Base-by-base conservation (phyloP, 2,797 vertebrate species). In the Trachops cirrhosus region DNA sequence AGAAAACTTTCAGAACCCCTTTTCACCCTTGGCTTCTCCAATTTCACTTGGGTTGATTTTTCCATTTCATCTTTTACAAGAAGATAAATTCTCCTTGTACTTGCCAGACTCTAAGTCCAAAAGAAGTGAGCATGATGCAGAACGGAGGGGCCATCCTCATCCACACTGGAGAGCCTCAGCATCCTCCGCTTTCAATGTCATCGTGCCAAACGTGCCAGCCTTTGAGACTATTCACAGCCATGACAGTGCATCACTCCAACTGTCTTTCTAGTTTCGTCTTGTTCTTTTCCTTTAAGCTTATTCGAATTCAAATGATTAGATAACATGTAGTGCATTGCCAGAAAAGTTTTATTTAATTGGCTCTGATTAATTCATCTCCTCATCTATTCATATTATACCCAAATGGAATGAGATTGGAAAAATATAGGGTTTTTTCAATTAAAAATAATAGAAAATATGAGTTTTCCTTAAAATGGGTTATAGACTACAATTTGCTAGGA, bases 21-120 rank as follows among this genome's bases (percentile, higher is more conserved):
- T 71, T 34, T 54, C 22, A 59, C 34, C 2, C 22, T 54, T 6
- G 24, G 32, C 32, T 91, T 90, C 46, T 62, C 41, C 41, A 64
- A 26, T 70, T 91, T 71, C 39, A 75, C 37, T 62, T 80, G 67
- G 37, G 19, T 57, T 93, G 44, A 68, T 86, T 91, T 91, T 92
- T 84, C 44, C 16, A 50, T 64, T 7, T 70, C 44, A 37, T 22
- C 64, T 62, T 80, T 92, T 87, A 87, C 86, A 96, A 22, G 6
- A 21, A 93, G 91, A 94, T 95, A 84, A 88, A 77, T 73, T 52
- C n/a, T 50, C 50, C 22, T 78, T 89, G 29, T 41, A 16, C 34
- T 82, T 94, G 52, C 71, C 84, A 96, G 29, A 74, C 19, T 62
- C n/a, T 41, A 32, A 82, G 41, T 83, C 67, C 71, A 77, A 67